Evolutionary conservation across 2,888 invertebrate species (phyloP).

Genomic region (Notodonta ziczac): DNA sequence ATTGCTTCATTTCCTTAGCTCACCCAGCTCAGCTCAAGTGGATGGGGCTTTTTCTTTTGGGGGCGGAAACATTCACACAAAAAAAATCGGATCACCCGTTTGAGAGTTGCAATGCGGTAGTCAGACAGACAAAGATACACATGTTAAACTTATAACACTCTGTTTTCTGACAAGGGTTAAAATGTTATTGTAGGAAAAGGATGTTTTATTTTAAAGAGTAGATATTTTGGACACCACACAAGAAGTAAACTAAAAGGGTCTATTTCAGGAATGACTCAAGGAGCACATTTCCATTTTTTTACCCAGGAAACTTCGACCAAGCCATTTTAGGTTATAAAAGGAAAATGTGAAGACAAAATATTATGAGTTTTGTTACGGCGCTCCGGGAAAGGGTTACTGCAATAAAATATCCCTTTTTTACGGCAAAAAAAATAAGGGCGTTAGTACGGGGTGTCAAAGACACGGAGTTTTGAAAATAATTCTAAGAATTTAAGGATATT

Average conservation of each 20-base stretch:
- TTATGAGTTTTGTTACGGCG: slow-evolving; percentile 14
- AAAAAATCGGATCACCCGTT: too few relatives aligned
- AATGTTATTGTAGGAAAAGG: too few relatives aligned
- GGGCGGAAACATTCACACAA: too few relatives aligned
- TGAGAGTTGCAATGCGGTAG: too few relatives aligned
- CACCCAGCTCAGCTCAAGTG: too few relatives aligned
- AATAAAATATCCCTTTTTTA: slow-evolving; percentile 16
- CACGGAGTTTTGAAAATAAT: neutral
- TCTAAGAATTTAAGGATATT: neutral
- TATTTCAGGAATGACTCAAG: neutral
- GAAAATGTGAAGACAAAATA: slow-evolving; percentile 18
- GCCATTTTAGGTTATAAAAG: slow-evolving; percentile 16
- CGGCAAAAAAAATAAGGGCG: slow-evolving; percentile 8
- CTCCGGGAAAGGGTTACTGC: slow-evolving; percentile 15
- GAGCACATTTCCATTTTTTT: slow-evolving; percentile 12
- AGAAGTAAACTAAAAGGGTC: neutral
- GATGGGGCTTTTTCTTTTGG: too few relatives aligned
- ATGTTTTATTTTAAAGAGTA: too few relatives aligned
- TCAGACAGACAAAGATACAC: too few relatives aligned
- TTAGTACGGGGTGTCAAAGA: slow-evolving; percentile 6
- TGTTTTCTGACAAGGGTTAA: too few relatives aligned
- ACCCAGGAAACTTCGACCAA: slow-evolving; percentile 19
- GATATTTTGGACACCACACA: too few relatives aligned
- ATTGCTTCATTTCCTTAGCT: too few relatives aligned
- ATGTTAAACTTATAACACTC: too few relatives aligned